A percentile compares a stretch with the other conserved stretches of the same genome.
phyloP scores from a whole-genome alignment of 2,888 invertebrate genomes.

The Tridacna gigas region DNA sequence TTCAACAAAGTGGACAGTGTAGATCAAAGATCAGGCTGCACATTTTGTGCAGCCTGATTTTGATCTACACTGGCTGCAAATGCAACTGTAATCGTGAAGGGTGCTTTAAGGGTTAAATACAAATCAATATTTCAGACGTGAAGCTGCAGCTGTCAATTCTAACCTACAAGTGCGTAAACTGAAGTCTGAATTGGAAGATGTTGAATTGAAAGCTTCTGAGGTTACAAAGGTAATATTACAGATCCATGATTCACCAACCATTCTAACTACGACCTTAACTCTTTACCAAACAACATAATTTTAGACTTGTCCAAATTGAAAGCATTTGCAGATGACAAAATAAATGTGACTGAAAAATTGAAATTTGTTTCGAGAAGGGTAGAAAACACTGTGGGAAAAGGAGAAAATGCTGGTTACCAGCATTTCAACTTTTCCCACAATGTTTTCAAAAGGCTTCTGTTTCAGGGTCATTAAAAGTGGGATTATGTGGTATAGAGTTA shows the following conservation, averaged over 20 bases:
- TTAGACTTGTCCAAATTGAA: too few species aligned
- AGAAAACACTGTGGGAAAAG: neutral
- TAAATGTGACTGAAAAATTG: too few species aligned
- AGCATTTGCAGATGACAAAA: too few species aligned
- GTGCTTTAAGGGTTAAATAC: neutral
- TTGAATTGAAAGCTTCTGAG: conserved; percentile 71
- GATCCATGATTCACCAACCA: too few species aligned
- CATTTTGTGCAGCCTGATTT: neutral
- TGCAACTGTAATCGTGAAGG: neutral
- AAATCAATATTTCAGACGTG: conserved; percentile 72
- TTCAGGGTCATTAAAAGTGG: too few species aligned
- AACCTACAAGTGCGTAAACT: conserved; percentile 80
- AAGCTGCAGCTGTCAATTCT: conserved; percentile 81
- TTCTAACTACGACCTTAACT: too few species aligned
- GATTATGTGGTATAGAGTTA: too few species aligned
- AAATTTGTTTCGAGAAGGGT: too few species aligned
- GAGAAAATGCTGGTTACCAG: too few species aligned
- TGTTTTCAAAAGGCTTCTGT: too few species aligned
- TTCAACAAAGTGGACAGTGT: neutral
- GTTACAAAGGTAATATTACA: conserved; percentile 73
- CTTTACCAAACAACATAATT: too few species aligned
- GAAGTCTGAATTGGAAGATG: conserved; percentile 75
- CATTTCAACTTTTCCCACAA: too few species aligned
- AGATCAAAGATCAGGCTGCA: neutral
- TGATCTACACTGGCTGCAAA: neutral